Evolutionary conservation across 2,888 invertebrate genomes (phyloP).

Genomic region (Pilophorus perplexus): DNA sequence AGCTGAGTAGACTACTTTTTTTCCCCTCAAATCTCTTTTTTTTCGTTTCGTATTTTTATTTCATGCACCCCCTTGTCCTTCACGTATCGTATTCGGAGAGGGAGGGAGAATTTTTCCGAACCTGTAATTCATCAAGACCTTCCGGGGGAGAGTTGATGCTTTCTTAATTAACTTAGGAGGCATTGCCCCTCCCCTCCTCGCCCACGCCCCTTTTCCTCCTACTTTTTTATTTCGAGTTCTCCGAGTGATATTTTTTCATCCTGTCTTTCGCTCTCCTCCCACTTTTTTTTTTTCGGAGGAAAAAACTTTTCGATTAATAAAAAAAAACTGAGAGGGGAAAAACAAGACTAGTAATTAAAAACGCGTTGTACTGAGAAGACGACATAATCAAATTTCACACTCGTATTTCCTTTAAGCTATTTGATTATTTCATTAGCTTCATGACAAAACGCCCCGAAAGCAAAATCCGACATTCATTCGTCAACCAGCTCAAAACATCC

Average conservation of each 20-base stretch:
- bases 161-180: constrained; percentile 42
- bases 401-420: too few relatives aligned
- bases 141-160: constrained; percentile 48
- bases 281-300: background rate
- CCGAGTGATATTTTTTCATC: constrained; percentile 8
- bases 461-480: too few relatives aligned
- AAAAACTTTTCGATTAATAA: too few relatives aligned
- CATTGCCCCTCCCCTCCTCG: background rate
- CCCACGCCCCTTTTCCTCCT: background rate
- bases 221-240: background rate
- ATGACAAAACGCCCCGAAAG: too few relatives aligned
- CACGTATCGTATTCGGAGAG: background rate
- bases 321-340: too few relatives aligned
- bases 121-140: constrained; percentile 40
- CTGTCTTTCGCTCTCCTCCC: background rate
- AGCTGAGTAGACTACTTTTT: too few relatives aligned
- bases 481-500: too few relatives aligned
- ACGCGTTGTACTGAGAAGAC: too few relatives aligned
- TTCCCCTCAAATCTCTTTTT: constrained; percentile 1
- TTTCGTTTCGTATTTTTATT: constrained; percentile 24
- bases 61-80: constrained; percentile 1
- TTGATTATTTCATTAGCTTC: too few relatives aligned
- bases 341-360: too few relatives aligned
- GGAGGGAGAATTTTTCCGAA: constrained; percentile 28
- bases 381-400: too few relatives aligned